Evolutionary conservation across 2,888 invertebrate genomes (phyloP).

Genomic region (Lobophora halterata): DNA sequence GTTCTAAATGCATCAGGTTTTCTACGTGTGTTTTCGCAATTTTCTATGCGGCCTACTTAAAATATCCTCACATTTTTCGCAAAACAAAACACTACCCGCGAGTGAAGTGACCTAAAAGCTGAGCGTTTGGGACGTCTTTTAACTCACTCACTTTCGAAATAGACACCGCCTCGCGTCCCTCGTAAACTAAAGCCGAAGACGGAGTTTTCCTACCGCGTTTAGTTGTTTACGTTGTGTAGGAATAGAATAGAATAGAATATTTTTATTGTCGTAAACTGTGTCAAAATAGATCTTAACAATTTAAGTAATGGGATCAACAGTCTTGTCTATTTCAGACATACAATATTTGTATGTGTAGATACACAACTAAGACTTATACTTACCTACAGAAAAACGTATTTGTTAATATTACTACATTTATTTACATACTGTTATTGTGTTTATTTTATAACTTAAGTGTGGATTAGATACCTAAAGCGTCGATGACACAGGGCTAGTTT

Average conservation of each 20-base stretch:
- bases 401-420: no score
- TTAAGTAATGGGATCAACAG: no score
- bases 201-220: slow-evolving; percentile 8
- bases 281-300: no score
- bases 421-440: no score
- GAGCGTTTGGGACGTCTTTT: slow-evolving; percentile 53
- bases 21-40: neutral
- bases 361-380: no score
- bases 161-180: slow-evolving; percentile 43
- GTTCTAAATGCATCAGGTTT: slow-evolving; percentile 1
- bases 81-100: slow-evolving; percentile 16
- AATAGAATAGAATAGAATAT: slow-evolving; percentile 7
- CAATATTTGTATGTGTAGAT: no score
- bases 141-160: slow-evolving; percentile 60
- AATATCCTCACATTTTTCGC: slow-evolving; percentile 7
- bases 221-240: slow-evolving; percentile 6
- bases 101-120: slow-evolving; percentile 67
- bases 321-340: no score
- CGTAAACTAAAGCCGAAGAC: slow-evolving; percentile 36
- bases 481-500: no score
- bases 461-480: no score
- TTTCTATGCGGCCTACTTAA: slow-evolving; percentile 1
- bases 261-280: no score
- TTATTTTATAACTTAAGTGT: no score
- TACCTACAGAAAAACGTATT: no score